Base-by-base conservation (phyloP, 2,888 invertebrate genomes). In the Phasia obesa region DNA sequence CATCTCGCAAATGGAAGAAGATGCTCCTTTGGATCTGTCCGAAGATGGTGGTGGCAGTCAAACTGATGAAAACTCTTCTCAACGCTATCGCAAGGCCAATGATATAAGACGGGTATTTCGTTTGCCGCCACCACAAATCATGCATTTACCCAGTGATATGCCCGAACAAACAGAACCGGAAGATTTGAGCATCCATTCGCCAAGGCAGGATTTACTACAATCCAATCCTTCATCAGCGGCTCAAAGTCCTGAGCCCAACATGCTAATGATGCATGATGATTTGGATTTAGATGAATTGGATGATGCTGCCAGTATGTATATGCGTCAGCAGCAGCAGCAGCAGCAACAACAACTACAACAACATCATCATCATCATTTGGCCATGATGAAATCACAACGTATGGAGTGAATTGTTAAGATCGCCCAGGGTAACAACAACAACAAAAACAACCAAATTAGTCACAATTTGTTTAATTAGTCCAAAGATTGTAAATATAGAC, bases 141-240 rank as follows among this genome's bases (percentile, higher is more conserved):
- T 89, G 85, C 92, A 89, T 76, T 87, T 90, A 57, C 84, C 88
- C 76, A 88, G 86, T 81, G 88, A 88, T 38, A 89, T 94, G 60
- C 97, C 97, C 19, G 97, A 96, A 90, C 97, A 97, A 92, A 97
- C 97, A 2, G 97, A 97, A 90, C 97, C 97, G 7, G 97, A 97
- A 90, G 97, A 97, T 90, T 93, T 97, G 84, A 97, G 97, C 73
- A 94, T 97, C 93, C 94, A 93, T 59, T 88, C 90, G 76, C 90
- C 91, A 0, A 88, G 90, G 65, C 73, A 70, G 89, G 67, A 81
- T 2, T 21, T 51, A 3, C 2, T 55, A 4, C 31, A 11, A 15
- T 83, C 79, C 2, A 71, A 65, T 76, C 59, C 79, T 15, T 83
- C 79, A 92, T n/a, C 87, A 0, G 91, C 86, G 5, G 87, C 85